Evolutionary conservation across 2,888 invertebrate species (phyloP).

Genomic region (Caenorhabditis angaria): DNA sequence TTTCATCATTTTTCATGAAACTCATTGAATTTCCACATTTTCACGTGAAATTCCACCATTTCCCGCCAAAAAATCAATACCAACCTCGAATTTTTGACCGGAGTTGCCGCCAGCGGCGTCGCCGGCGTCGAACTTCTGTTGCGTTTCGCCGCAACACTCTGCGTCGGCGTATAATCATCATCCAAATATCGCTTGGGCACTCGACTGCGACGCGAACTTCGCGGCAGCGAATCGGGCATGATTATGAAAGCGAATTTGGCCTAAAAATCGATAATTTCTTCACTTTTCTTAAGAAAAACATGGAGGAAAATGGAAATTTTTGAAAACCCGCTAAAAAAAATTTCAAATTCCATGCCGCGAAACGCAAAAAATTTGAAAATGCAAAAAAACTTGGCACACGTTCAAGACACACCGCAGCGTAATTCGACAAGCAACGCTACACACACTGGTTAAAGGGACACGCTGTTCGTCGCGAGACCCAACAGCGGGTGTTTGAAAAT

Average conservation of each 20-base stretch:
- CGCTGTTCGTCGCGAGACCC: slow-evolving; percentile 1
- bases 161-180: slow-evolving; percentile 20
- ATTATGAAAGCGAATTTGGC: neutral
- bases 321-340: neutral
- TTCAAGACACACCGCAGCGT: slow-evolving; percentile 11
- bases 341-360: neutral
- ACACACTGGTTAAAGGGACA: slow-evolving; percentile 32
- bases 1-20: too few species aligned
- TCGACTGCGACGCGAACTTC: slow-evolving; percentile 25
- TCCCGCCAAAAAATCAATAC: neutral
- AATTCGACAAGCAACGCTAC: slow-evolving; percentile 35
- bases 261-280: neutral
- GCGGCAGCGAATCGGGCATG: neutral
- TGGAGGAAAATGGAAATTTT: neutral
- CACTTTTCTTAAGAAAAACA: slow-evolving; percentile 13
- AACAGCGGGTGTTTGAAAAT: neutral
- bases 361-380: neutral
- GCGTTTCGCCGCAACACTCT: neutral
- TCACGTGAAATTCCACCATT: neutral
- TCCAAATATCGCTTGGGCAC: slow-evolving; percentile 31
- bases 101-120: neutral
- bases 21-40: too few species aligned
- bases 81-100: slow-evolving; percentile 8
- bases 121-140: neutral
- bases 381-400: neutral